A percentile compares a stretch with the other conserved stretches of the same genome.
phyloP scores from a whole-genome alignment of 2,888 invertebrate species.

The Ophion ellenae region DNA sequence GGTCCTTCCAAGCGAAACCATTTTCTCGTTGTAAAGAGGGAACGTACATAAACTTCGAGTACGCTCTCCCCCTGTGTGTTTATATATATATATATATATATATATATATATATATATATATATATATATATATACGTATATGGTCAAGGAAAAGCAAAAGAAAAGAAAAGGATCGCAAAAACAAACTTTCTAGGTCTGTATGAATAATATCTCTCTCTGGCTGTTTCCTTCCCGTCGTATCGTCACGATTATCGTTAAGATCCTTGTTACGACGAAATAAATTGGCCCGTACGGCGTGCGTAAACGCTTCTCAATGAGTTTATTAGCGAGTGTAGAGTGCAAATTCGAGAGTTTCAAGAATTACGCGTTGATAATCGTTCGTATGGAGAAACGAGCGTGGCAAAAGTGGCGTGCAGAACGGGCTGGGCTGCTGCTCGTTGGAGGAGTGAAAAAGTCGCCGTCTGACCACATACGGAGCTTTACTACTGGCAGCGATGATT shows the following conservation, averaged over 20 bases:
- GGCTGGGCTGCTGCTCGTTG: neutral
- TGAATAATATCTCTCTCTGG: conserved; percentile 4
- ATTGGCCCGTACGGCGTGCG: conserved; percentile 30
- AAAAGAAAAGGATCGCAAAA: conserved; percentile 51
- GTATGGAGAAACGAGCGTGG: conserved; percentile 9
- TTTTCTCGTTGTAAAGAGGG: conserved; percentile 52
- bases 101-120: neutral
- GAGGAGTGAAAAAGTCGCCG: conserved; percentile 11
- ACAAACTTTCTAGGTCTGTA: conserved; percentile 45
- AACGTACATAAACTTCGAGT: neutral
- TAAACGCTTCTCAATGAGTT: conserved; percentile 26
- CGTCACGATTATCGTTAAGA: conserved; percentile 41
- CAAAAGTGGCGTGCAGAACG: neutral
- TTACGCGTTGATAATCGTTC: conserved; percentile 7
- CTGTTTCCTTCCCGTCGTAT: conserved; percentile 15
- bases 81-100: too few relatives aligned
- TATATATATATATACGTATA: conserved; percentile 22
- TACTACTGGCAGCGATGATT: conserved; percentile 52
- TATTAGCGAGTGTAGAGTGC: conserved; percentile 52
- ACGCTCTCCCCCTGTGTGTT: neutral
- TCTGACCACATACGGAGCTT: conserved; percentile 57
- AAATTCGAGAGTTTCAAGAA: conserved; percentile 5
- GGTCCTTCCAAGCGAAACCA: conserved; percentile 37
- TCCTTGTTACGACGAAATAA: conserved; percentile 34
- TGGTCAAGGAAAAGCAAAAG: neutral